A percentile compares a stretch with the other conserved stretches of the same genome.
These are phyloP conservation scores for Cataglyphis rosenhaueri DNA, from an alignment of 2,888 invertebrate species.

Conservation along the genomic window DNA sequence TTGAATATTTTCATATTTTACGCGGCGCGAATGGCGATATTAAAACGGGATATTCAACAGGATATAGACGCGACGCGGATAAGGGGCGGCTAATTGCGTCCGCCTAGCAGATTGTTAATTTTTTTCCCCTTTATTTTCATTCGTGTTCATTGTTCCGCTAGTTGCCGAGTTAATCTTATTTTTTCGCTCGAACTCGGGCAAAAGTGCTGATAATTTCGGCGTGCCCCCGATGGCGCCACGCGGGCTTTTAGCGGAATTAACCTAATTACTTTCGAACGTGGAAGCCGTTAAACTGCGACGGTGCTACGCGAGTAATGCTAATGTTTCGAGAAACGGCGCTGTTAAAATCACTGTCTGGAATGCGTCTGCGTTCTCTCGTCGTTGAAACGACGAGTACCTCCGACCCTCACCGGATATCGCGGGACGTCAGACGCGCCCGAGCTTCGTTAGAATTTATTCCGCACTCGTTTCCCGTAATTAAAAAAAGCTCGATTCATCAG, in stretches of 20 bases:
- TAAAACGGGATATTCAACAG: conserved; percentile 3
- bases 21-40: conserved; percentile 17
- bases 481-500: conserved; percentile 72
- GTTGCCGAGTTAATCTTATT: conserved; percentile 50
- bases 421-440: conserved; percentile 32
- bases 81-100: conserved; percentile 9
- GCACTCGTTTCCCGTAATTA: conserved; percentile 68
- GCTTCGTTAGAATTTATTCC: conserved; percentile 70
- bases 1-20: conserved; percentile 34
- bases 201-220: conserved; percentile 68
- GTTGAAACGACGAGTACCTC: conserved; percentile 59
- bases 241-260: conserved; percentile 71
- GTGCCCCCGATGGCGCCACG: conserved; percentile 45
- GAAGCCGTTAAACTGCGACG: conserved; percentile 70
- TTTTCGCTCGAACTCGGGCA: conserved; percentile 45
- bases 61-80: not conserved
- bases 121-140: conserved; percentile 25
- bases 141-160: conserved; percentile 25
- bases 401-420: conserved; percentile 52
- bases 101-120: conserved; percentile 26
- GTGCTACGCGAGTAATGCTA: conserved; percentile 67
- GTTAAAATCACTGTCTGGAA: conserved; percentile 77
- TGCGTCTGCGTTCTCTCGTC: conserved; percentile 67
- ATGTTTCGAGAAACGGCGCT: conserved; percentile 72
- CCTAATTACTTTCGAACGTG: conserved; percentile 75